Base-by-base conservation (phyloP, 2,113 vertebrate genomes). In the Vanacampus margaritifer region DNA sequence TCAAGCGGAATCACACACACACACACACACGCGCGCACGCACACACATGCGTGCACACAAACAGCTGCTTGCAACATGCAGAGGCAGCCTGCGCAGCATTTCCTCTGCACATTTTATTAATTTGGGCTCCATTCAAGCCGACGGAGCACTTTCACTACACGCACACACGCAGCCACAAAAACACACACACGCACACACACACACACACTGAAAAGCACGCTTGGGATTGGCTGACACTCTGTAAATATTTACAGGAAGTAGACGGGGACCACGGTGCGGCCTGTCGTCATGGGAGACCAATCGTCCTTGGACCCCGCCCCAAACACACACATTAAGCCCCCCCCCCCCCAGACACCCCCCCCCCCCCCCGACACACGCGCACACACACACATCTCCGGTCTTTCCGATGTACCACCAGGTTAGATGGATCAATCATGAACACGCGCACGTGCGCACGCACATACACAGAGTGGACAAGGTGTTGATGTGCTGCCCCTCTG, bases 211-310 rank as follows among this genome's bases (percentile, higher is more conserved):
- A 36, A 61, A 26, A 64, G 21, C 72, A 46, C 21, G 13, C 32
- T 73, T 68, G 61, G 69, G 74, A 89, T 86, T 86, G 84, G 87
- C 45, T 24, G 28, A 28, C 12, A 2, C 75, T 88, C 69, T 88
- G 81, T 89, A 90, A 90, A 90, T 90, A 90, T 90, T 90, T 90
- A 86, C 84, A 87, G 79, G 86, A 86, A 89, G 78, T 78, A 78
- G 87, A 89, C 87, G 83, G 81, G 28, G 84, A 87, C 83, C 79
- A 74, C 37, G 80, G 81, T 82, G 77, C 82, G 54, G 77, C 60
- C 84, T 88, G 88, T 89, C 87, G 82, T 81, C 75, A 79, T 67
- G 79, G 79, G 84, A 89, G 88, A 90, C 84, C 23, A 81, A 90
- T 90, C 80, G 83, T 88, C 79, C 81, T 62, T 75, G 79, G 68